Percentiles rank a stretch among this genome's conserved stretches.
Evolutionary conservation across 2,888 invertebrate species (phyloP).

Genomic region (Nemurella pictetii): DNA sequence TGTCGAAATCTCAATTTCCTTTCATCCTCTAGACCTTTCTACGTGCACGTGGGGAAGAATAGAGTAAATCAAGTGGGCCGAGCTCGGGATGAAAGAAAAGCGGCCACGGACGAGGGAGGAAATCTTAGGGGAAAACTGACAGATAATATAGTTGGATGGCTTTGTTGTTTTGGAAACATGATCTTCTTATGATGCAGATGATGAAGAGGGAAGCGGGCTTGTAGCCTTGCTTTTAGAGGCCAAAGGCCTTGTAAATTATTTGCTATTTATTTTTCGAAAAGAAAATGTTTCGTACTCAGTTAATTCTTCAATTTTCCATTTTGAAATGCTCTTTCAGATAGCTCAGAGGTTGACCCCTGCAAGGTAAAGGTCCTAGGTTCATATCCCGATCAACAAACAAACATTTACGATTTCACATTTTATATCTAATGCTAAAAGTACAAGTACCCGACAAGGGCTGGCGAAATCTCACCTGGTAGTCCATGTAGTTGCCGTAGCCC

Average conservation of each 20-base stretch:
- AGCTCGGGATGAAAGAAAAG: background rate
- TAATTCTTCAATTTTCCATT: too few species aligned
- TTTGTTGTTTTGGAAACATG: background rate
- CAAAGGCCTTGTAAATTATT: too few species aligned
- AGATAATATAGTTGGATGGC: background rate
- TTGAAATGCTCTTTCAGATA: background rate
- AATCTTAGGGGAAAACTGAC: slow-evolving; percentile 2
- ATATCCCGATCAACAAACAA: background rate
- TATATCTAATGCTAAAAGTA: background rate
- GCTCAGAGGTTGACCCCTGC: too few species aligned
- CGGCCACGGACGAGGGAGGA: background rate
- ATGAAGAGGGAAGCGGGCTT: background rate
- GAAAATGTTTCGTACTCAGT: too few species aligned
- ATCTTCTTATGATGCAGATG: background rate
- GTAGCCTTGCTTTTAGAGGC: too few species aligned
- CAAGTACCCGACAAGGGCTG: background rate
- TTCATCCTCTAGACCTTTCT: background rate
- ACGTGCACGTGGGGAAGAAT: background rate
- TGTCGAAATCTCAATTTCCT: slow-evolving; percentile 8
- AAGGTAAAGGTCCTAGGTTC: too few species aligned
- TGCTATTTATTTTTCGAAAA: too few species aligned
- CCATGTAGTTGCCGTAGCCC: slow-evolving; percentile 91
- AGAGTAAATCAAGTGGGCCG: background rate
- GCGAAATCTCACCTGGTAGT: slow-evolving; percentile 71
- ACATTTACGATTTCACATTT: background rate